These are phyloP conservation scores for Malaclemys terrapin DNA, from an alignment of 2,113 vertebrate species.

Conservation along the genomic window DNA sequence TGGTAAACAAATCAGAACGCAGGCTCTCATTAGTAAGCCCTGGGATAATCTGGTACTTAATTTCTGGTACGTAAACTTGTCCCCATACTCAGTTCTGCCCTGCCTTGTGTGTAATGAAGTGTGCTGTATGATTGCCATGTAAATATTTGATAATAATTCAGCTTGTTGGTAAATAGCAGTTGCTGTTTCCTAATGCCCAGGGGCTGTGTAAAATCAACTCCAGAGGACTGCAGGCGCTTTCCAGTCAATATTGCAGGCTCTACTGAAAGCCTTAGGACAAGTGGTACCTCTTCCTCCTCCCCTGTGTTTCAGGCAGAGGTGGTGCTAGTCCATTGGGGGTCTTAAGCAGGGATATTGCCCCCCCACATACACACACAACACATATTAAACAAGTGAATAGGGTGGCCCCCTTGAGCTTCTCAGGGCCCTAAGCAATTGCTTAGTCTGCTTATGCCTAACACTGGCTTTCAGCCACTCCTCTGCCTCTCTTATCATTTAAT, in stretches of 20 bases:
- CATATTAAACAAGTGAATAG: neutral
- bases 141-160: neutral
- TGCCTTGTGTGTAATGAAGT: neutral
- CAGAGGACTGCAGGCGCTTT: neutral
- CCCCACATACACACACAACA: neutral
- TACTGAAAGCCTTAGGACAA: neutral
- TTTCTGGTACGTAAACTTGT: neutral
- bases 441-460: neutral
- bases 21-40: neutral
- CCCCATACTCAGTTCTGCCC: neutral
- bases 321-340: neutral
- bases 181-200: neutral
- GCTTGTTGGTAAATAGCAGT: neutral
- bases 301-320: neutral
- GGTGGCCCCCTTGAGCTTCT: neutral
- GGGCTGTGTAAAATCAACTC: neutral
- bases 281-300: neutral
- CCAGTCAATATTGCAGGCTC: neutral
- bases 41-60: neutral
- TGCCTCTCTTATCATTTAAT: neutral
- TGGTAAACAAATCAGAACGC: slow-evolving; percentile 24
- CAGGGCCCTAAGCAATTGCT: neutral
- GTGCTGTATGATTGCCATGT: neutral
- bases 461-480: neutral
- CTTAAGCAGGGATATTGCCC: neutral